Evolutionary conservation across 2,888 invertebrate species (phyloP).

Genomic region (Parnassius smintheus): DNA sequence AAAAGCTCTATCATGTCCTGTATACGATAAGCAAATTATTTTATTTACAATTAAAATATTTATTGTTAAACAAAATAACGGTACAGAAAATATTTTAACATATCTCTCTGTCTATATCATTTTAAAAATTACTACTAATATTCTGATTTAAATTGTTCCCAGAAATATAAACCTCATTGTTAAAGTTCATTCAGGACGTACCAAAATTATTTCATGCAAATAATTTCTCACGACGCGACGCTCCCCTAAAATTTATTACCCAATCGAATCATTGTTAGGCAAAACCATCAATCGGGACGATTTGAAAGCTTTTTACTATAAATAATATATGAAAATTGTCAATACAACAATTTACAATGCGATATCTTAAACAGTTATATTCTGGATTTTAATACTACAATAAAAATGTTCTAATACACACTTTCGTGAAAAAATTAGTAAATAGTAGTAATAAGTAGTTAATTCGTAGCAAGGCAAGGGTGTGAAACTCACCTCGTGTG

Average conservation of each 20-base stretch:
- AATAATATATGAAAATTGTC: slow-evolving; percentile 3
- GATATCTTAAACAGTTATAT: not conserved
- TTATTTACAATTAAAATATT: too few species aligned
- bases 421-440: not conserved
- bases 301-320: slow-evolving; percentile 17
- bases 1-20: too few species aligned
- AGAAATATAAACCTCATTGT: too few species aligned
- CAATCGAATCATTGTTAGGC: slow-evolving; percentile 9
- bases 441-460: not conserved
- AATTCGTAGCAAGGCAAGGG: slow-evolving; percentile 3
- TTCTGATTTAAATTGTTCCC: too few species aligned
- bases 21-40: too few species aligned
- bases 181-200: too few species aligned
- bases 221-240: not conserved
- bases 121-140: too few species aligned
- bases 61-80: too few species aligned
- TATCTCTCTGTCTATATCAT: too few species aligned
- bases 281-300: slow-evolving; percentile 13
- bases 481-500: slow-evolving; percentile 52
- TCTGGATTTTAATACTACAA: not conserved
- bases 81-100: too few species aligned
- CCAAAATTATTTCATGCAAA: not conserved
- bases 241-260: not conserved
- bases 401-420: not conserved
- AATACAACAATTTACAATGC: not conserved